These are phyloP conservation scores for Podarcis lilfordi DNA, from an alignment of 2,797 vertebrate genomes.

Conservation along the genomic window DNA sequence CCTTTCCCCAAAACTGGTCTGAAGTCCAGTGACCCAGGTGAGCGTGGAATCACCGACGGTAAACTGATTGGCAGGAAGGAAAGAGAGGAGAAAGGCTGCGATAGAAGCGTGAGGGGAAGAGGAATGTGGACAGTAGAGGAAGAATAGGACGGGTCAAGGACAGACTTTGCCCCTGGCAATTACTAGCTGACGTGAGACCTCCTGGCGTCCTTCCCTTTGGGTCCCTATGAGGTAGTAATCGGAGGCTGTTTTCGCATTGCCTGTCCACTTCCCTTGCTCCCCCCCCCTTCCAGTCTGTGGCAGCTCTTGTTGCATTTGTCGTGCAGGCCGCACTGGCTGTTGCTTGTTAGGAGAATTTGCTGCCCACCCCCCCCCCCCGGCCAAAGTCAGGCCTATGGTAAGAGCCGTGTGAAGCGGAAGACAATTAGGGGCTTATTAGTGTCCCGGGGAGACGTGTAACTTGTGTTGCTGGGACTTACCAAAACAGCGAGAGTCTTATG, in stretches of 20 bases:
- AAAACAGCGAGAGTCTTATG: slow-evolving; percentile 85
- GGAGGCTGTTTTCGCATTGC: slow-evolving; percentile 30
- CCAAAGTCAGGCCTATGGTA: slow-evolving; percentile 72
- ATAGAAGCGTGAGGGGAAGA: neutral
- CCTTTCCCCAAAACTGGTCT: neutral
- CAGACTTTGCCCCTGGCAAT: neutral
- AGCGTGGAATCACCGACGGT: neutral
- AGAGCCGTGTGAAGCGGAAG: slow-evolving; percentile 88
- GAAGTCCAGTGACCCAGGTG: neutral
- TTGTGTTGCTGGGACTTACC: slow-evolving; percentile 86
- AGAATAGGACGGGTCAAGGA: slow-evolving; percentile 17
- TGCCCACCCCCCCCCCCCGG: neutral
- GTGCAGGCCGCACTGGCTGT: slow-evolving; percentile 55
- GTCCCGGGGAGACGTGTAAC: slow-evolving; percentile 87
- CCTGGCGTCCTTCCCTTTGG: neutral
- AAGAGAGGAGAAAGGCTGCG: neutral
- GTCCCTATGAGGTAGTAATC: fast-evolving
- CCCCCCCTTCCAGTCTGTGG: slow-evolving; percentile 6
- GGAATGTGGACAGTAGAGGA: neutral
- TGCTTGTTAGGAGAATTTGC: slow-evolving; percentile 74
- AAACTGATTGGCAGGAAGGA: neutral
- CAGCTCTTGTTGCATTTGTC: slow-evolving; percentile 53
- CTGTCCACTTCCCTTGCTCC: neutral
- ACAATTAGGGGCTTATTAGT: slow-evolving; percentile 94
- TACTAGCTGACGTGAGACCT: slow-evolving; percentile 17